These are phyloP conservation scores for Anaspis maculata DNA, from an alignment of 2,888 invertebrate genomes.

Conservation along the genomic window DNA sequence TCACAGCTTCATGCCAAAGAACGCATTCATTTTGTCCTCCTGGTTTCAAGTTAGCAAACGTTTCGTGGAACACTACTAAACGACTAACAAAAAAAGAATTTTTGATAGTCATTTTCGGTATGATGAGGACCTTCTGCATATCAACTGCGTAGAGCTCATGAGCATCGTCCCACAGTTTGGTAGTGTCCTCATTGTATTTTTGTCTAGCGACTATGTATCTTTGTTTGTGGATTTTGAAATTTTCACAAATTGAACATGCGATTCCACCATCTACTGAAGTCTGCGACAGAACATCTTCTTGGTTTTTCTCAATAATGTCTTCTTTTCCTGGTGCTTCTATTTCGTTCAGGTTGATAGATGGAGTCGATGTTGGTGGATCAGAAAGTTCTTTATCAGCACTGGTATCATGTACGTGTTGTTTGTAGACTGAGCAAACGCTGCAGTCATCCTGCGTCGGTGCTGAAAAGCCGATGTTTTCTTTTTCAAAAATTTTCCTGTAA, in stretches of 20 bases:
- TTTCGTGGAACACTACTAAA: too few relatives aligned
- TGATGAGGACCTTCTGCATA: conserved; percentile 13
- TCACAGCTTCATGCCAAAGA: conserved; percentile 14
- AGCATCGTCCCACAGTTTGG: background rate
- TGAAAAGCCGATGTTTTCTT: background rate
- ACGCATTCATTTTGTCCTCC: conserved; percentile 3
- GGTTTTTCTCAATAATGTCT: background rate
- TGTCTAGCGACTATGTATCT: background rate
- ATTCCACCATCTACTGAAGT: too few relatives aligned
- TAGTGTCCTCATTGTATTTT: background rate
- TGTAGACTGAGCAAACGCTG: too few relatives aligned
- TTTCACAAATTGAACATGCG: background rate
- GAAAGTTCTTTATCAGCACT: too few relatives aligned
- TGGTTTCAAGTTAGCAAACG: conserved; percentile 8
- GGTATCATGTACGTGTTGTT: background rate
- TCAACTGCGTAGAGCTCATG: conserved; percentile 5
- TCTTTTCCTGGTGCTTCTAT: background rate
- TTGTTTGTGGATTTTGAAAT: background rate
- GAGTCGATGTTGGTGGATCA: too few relatives aligned
- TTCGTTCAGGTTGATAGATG: background rate
- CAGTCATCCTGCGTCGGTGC: background rate
- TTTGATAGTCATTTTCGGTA: conserved; percentile 18
- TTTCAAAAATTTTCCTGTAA: too few relatives aligned
- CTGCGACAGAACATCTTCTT: background rate
- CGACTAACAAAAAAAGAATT: too few relatives aligned